Evolutionary conservation across 92 coral and sea anemone species (phyloP), one percentile per base, ranked within the genome.

Genomic region (Paragorgia papillata): DNA sequence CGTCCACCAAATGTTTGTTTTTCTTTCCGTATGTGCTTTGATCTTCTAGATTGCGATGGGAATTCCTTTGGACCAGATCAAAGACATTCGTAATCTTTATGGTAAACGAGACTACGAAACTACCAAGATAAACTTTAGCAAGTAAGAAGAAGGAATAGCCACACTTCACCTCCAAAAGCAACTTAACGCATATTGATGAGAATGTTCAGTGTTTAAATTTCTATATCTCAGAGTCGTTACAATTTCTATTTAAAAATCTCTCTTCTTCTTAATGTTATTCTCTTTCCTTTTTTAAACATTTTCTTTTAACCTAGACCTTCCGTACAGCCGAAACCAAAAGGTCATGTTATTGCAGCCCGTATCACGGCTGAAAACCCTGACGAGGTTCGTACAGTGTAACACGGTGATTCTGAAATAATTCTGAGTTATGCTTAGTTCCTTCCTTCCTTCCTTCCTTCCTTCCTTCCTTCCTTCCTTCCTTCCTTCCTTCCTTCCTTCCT

Each of bases 331-430:
- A 85, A 76, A 41, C 90, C 97, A 15, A 91, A 68, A 70, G 99
- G 99, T 76, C 99, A 91, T 66, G 99, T 95, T 40, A 95, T 95
- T 80, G 99, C 99, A 25, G 89, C 99, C 39, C 90, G 99, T 50
- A 95, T 95, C 61, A 95, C 99, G 29, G 95, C 99, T 3, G 99
- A 95, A 79, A 95, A 95, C 66, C 99, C 99, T 9, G 99, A 95
- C 85, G 97, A 95, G 91, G 99, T 95, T 6, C 43, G 43, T 37
- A 37, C 43, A 37, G 43, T 37, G 43, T 12, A 37, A 12, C 12
- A 12, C 43, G 12, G 43, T 37, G 43, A 5, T 5, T 12, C 5
- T 12, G 12, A 12, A 4, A 37, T 12, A 37, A 12, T 37, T 5
- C 43, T 4, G 43, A 4, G 43, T 37, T n/a, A n/a, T n/a, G n/a